Base-by-base conservation (phyloP, 2,797 vertebrate species). In the Microctenopoma stevenorrisi region DNA sequence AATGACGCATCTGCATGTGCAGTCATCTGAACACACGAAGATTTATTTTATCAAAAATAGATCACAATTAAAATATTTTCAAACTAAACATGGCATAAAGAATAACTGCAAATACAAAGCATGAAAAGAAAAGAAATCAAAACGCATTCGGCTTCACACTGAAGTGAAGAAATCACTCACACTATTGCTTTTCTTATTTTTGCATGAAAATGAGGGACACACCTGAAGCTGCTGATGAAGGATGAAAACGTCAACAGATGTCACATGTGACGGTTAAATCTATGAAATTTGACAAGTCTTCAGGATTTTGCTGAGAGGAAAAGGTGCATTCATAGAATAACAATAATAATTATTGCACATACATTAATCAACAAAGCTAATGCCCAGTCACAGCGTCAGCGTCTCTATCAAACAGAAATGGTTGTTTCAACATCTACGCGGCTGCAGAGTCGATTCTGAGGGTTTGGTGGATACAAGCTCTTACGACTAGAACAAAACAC, bases 21-120 rank as follows among this genome's bases (percentile, higher is more conserved):
- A 46, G 7, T 49, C 30, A 11, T 11, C 33, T 51, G 48, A 66
- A 82, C 77, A 86, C 68, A 72, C 77, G 82, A 44, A 83, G 14
- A 85, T 89, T 91, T 87, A 89, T 88, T 91, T 90, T 75, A 90
- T 90, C 80, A 84, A 92, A 90, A 92, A 87, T 87, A 90, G 74
- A 69, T 80, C 74, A 84, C 64, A 86, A 79, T 74, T 72, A 12
- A 80, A 22, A 83, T 55, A 78, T 74, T 71, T 49, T 69, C 70
- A 63, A 88, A 82, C 79, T 47, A 37, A 83, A 44, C 72, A 83
- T 78, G 73, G 49, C 58, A 60, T 46, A 22, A 63, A 79, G 25
- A 69, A 56, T 10, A 68, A 54, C 3, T 59, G 37, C 22, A 64
- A 77, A 66, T 68, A 56, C 22, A 40, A 60, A 53, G 47, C 9